Conservation (phyloP, 2,888 invertebrate genomes). For the Andrena bucephala region DNA sequence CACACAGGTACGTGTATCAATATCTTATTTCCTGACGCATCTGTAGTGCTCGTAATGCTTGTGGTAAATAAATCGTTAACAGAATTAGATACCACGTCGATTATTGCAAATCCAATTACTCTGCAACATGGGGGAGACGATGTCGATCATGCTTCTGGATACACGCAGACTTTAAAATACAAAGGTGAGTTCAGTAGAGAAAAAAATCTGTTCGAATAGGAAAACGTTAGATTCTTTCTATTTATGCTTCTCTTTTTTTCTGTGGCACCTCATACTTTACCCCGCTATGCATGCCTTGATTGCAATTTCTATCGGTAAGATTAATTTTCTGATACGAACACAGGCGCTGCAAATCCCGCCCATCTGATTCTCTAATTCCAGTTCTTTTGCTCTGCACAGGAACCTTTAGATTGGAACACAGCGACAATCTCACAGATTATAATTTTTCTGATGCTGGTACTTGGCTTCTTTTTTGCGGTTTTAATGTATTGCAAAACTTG, state of each 20-base stretch:
- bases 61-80: background rate
- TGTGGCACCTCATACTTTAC: background rate
- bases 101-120: too few relatives aligned
- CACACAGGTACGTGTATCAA: slow-evolving; percentile 19
- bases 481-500: slow-evolving; percentile 68
- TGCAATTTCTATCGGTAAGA: slow-evolving; percentile 40
- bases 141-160: rapidly evolving
- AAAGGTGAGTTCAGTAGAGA: slow-evolving; percentile 18
- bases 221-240: background rate
- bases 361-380: background rate
- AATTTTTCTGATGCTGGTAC: slow-evolving; percentile 64
- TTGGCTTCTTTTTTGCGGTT: slow-evolving; percentile 62
- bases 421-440: slow-evolving; percentile 63
- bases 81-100: background rate
- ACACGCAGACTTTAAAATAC: background rate
- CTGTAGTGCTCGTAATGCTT: background rate
- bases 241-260: slow-evolving; percentile 7
- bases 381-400: slow-evolving; percentile 46
- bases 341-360: background rate
- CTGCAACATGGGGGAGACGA: background rate
- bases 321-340: background rate
- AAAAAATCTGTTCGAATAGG: background rate
- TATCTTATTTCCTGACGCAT: background rate
- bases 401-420: slow-evolving; percentile 46
- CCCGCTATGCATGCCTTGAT: slow-evolving; percentile 8